Base-by-base conservation (phyloP, 2,113 vertebrate species). In the Labeo rohita region DNA sequence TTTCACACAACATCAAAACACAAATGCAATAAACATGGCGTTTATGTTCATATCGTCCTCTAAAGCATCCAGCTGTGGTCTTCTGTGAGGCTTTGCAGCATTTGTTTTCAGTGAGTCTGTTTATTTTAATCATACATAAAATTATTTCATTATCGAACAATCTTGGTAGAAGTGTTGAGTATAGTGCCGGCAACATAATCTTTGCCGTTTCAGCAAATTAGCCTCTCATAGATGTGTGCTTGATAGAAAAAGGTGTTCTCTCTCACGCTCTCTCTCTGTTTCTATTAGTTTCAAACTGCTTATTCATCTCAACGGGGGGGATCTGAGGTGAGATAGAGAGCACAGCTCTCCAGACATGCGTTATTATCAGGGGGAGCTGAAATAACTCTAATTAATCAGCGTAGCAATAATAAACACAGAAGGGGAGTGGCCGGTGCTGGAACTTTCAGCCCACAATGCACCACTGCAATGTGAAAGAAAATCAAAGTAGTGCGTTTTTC, bases 341-440 rank as follows among this genome's bases (percentile, higher is more conserved):
- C 63, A 39, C 12, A 56, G 63, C 12, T 13, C 52, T 73, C 10
- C 72, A 80, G 78, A 87, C 73, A 70, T 56, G 3, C 85, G 79
- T 73, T 91, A 91, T 92, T 93, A 90, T 90, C 93, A 89, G 84
- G 92, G 92, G 92, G 93, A 91, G 87, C 87, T 90, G 90, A 91
- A 93, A 94, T 93, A 92, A 91, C 91, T 91, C 89, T 91, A 94
- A 94, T 95, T 95, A 95, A 95, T 95, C 93, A 93, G 92, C 85
- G 87, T 89, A 92, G 91, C 92, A 92, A 94, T 95, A 94, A 94
- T 94, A 93, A 95, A 93, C 92, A 93, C 88, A 91, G 88, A 92
- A 93, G 92, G 93, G 94, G 92, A 93, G 91, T 91, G 87, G 88
- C 88, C 85, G 75, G 89, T 88, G 89, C 87, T 68, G 91, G 89